Evolutionary conservation across 2,113 vertebrate species (phyloP), one percentile per base, ranked within the genome.

Genomic region (Passerina amoena): DNA sequence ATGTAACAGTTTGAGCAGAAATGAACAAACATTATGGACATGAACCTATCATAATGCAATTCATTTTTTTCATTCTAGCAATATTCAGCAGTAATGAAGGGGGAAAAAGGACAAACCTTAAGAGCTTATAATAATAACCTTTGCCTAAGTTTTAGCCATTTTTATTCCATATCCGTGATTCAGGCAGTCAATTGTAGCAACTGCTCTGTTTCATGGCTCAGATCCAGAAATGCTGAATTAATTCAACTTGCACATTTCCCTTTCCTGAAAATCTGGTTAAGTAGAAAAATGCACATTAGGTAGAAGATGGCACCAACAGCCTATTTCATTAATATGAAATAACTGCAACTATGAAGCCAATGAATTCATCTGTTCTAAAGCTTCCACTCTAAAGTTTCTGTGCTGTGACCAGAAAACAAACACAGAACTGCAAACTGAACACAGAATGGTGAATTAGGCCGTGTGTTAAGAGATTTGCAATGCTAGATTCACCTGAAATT

Each of bases 1-100:
- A 91, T 80, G 27, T 66, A 95, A 80, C 75, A 94, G 90, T 90
- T 71, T 93, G 88, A 96, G 85, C 68, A 91, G 92, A 93, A 96
- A 88, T 88, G 75, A 95, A 94, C 82, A 96, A 97, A 96, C 64
- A 93, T 95, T 92, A 96, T 73, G 51, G 79, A 90, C 35, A 38
- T 70, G 94, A 95, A 96, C 66, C 82, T n/a, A 92, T 88, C 92
- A 86, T 90, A 92, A 92, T 71, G 71, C 60, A 95, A 96, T 93
- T 92, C 63, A 51, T 73, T 94, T 94, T 94, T 86, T 94, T 88
- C 71, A 60, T 81, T 92, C 82, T 48, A 88, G 71, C 33, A 83
- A 88, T 77, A 77, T 94, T 81, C 75, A 94, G 77, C 63, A 94
- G 47, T 90, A 97, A 91, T 68, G 85, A 92, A 88, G 64, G 71